Base-by-base conservation (phyloP, 2,888 invertebrate species). In the Zele albiditarsus region DNA sequence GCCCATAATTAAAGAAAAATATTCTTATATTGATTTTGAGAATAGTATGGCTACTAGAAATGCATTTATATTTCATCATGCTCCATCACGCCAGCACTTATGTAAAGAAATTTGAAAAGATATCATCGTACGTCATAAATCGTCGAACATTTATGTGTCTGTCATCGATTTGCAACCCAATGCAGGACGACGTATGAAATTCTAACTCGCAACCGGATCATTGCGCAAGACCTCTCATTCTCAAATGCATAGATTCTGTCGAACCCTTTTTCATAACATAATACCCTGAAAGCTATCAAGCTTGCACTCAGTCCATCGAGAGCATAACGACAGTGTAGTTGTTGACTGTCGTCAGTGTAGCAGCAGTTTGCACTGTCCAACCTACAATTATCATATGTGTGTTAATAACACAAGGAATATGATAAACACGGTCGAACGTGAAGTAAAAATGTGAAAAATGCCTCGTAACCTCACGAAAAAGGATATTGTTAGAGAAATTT, bases 291-390 rank as follows among this genome's bases (percentile, higher is more conserved):
- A 53, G 53, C 49, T 20, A 16, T 60, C 12, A 28, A 62, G 62
- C 62, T 62, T 62, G 62, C n/a, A 62, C n/a, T 62, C 3, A 28
- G 27, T 60, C 28, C 27, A 68, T 27, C 57, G 2, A 27, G 28
- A 27, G 28, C 53, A 46, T 12, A 16, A 33, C 58, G 63, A 25
- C 12, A 68, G 69, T 46, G 75, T 69, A 66, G 73, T 74, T 27
- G 58, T 60, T 33, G 8, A n/a, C n/a, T 42, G 12, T 77, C 73
- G 53, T 57, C 20, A 57, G n/a, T 31, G 20, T 33, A 58, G 38
- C 60, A 70, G 60, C 58, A 70, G 28, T 70, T 60, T n/a, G 58
- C 58, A n/a, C n/a, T 58, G 25, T 70, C 60, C 38, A 60, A 12
- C 60, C 14, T 25, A 23, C 62, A 62, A 28, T 62, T 62, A 62